phyloP scores from a whole-genome alignment of 2,797 vertebrate species.

The Mareca penelope region DNA sequence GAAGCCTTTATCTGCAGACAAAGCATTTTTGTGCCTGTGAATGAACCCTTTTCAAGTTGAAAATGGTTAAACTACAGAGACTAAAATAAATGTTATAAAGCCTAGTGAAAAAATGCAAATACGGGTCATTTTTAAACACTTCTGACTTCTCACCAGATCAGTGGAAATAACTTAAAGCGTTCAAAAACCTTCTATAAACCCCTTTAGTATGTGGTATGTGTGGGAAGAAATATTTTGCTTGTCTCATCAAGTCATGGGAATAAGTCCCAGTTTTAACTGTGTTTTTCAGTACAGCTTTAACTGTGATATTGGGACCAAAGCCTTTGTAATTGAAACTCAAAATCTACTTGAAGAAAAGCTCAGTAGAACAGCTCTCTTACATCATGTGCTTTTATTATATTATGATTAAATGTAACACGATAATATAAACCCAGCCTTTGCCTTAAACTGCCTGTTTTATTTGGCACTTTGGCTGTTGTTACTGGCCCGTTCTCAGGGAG shows the following conservation, averaged over 20 bases:
- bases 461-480: slow-evolving; percentile 66
- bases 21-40: not conserved
- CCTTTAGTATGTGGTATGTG: slow-evolving; percentile 29
- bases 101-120: slow-evolving; percentile 11
- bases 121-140: slow-evolving; percentile 13
- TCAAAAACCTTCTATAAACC: slow-evolving; percentile 1
- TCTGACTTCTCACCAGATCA: slow-evolving; percentile 12
- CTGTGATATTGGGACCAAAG: not conserved
- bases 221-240: slow-evolving; percentile 62
- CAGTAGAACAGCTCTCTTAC: slow-evolving; percentile 36
- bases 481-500: slow-evolving; percentile 37
- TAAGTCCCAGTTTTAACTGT: not conserved
- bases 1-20: not conserved
- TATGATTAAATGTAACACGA: slow-evolving; percentile 70
- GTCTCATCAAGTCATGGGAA: slow-evolving; percentile 26
- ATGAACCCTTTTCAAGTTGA: not conserved
- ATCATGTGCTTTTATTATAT: slow-evolving; percentile 43
- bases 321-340: slow-evolving; percentile 47
- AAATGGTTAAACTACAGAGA: not conserved
- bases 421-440: slow-evolving; percentile 55
- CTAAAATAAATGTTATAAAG: not conserved
- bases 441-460: slow-evolving; percentile 62
- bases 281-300: slow-evolving; percentile 15
- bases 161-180: not conserved
- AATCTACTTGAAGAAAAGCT: slow-evolving; percentile 28